Conservation (phyloP, 2,888 invertebrate species). For the Metacarcinus magister region DNA sequence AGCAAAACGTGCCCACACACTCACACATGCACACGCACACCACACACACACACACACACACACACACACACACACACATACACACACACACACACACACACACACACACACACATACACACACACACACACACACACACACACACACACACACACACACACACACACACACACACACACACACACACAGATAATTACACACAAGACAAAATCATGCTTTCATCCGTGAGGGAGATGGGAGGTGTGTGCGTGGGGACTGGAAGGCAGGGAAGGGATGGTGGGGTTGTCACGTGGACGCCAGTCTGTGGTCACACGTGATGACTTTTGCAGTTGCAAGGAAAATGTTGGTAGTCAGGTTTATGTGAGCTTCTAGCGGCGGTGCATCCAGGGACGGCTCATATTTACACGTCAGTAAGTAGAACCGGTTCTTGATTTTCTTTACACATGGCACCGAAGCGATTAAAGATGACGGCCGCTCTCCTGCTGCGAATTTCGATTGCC, state of each 20-base stretch:
- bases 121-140: slow-evolving; percentile 10
- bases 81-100: not conserved
- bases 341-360: not conserved
- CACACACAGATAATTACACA: not conserved
- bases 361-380: not conserved
- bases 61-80: not conserved
- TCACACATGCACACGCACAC: no score
- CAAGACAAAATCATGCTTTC: not conserved
- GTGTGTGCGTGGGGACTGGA: not conserved
- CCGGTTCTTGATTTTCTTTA: not conserved
- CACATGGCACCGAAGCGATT: not conserved
- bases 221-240: not conserved
- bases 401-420: not conserved
- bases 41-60: not conserved
- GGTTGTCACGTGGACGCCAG: not conserved
- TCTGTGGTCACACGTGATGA: not conserved
- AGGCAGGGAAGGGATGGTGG: not conserved
- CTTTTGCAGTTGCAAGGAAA: not conserved
- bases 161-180: not conserved
- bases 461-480: not conserved
- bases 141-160: slow-evolving; percentile 47
- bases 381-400: not conserved
- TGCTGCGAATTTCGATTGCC: not conserved
- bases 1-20: no score
- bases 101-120: not conserved